A percentile compares a stretch with the other conserved stretches of the same genome.
Conservation (phyloP, 2,888 invertebrate species). For the Nymphalis polychloros region DNA sequence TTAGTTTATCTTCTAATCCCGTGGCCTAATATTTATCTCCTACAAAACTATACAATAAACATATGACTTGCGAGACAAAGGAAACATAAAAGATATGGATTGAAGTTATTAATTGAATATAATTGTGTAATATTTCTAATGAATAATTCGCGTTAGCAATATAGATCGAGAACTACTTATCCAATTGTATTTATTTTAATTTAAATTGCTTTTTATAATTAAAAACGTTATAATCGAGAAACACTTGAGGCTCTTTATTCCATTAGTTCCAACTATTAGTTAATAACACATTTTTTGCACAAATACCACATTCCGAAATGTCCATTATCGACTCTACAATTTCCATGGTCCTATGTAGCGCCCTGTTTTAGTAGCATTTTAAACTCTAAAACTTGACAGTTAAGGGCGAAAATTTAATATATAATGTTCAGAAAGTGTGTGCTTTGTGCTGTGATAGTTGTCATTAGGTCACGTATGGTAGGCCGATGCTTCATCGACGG, state of each 20-base stretch:
- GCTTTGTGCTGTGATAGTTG: slow-evolving; percentile 49
- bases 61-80: background rate
- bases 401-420: slow-evolving; percentile 15
- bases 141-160: slow-evolving; percentile 6
- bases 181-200: slow-evolving; percentile 12
- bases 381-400: slow-evolving; percentile 32
- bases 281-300: slow-evolving; percentile 61
- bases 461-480: slow-evolving; percentile 73
- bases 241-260: slow-evolving; percentile 31
- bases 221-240: slow-evolving; percentile 22
- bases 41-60: no score
- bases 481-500: slow-evolving; percentile 53
- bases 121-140: background rate
- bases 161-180: slow-evolving; percentile 15
- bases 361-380: slow-evolving; percentile 12
- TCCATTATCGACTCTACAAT: slow-evolving; percentile 46
- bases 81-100: background rate
- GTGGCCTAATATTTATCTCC: no score
- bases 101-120: background rate
- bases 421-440: background rate
- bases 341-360: slow-evolving; percentile 37
- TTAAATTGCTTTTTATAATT: slow-evolving; percentile 24
- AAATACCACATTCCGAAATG: slow-evolving; percentile 53
- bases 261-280: slow-evolving; percentile 59
- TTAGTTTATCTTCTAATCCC: no score